Evolutionary conservation across 2,113 vertebrate genomes (phyloP).

Genomic region (Varanus komodoensis): DNA sequence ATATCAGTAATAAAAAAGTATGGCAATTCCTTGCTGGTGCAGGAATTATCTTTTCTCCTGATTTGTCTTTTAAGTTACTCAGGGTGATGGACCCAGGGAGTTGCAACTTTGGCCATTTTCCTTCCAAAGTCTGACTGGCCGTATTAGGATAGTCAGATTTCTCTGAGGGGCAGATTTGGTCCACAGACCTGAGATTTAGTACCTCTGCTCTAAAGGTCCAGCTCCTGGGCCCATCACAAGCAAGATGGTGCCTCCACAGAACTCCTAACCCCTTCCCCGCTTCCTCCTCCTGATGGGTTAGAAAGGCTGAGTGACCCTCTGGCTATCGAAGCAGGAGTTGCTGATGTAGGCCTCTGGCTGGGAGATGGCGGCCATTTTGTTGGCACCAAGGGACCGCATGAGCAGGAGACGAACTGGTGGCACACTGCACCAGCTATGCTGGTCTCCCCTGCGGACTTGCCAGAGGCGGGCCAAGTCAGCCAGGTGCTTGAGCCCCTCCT

Average conservation of each 20-base stretch:
- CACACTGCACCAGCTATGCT: conserved; percentile 67
- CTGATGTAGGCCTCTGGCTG: conserved; percentile 56
- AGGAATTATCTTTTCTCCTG: not conserved
- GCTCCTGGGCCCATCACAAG: not conserved
- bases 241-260: conserved; percentile 33
- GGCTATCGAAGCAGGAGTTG: conserved; percentile 72
- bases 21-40: too few species aligned
- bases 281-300: conserved; percentile 59
- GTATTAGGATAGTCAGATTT: not conserved
- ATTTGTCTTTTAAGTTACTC: not conserved
- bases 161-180: not conserved
- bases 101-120: not conserved
- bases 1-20: not conserved
- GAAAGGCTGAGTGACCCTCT: conserved; percentile 69
- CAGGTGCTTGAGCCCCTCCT: conserved; percentile 68
- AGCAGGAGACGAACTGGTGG: conserved; percentile 69
- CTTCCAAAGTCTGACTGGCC: not conserved
- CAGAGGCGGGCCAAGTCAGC: conserved; percentile 67
- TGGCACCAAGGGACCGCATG: conserved; percentile 71
- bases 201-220: too few species aligned
- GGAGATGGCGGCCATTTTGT: conserved; percentile 37
- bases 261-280: conserved; percentile 26
- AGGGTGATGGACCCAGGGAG: too few species aligned
- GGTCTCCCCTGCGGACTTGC: conserved; percentile 65
- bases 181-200: too few species aligned